These are phyloP conservation scores for Clavelina lepadiformis DNA, from an alignment of 23 tunicate genomes.

Conservation along the genomic window DNA sequence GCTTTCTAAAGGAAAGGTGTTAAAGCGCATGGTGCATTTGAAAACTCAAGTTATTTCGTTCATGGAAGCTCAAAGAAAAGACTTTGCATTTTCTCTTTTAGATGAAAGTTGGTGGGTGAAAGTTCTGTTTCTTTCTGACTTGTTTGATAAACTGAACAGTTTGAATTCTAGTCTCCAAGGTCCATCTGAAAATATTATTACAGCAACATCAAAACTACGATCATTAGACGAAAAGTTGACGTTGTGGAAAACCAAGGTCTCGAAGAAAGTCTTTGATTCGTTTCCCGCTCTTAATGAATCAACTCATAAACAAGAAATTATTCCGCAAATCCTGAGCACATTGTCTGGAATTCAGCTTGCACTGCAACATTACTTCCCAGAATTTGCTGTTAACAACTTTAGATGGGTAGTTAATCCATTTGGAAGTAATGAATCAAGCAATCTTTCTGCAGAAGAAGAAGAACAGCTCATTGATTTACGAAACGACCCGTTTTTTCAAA, in stretches of 20 bases:
- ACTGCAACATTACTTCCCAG: conserved; percentile 56
- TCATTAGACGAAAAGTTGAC: conserved; percentile 53
- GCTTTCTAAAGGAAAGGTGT: conserved; percentile 66
- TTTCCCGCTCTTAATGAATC: conserved; percentile 57
- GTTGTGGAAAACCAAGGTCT: conserved; percentile 55
- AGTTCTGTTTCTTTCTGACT: conserved; percentile 70
- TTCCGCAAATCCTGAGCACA: conserved; percentile 52
- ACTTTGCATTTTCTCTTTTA: conserved; percentile 50
- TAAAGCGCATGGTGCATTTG: conserved; percentile 47
- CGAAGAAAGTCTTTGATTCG: conserved; percentile 45
- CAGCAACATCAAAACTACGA: conserved; percentile 60
- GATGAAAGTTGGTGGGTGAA: conserved; percentile 54
- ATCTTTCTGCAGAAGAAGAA: conserved; percentile 45
- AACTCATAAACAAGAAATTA: conserved; percentile 33
- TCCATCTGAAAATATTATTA: conserved; percentile 55
- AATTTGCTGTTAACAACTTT: conserved; percentile 60
- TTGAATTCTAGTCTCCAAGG: conserved; percentile 74
- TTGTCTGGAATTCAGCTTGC: conserved; percentile 50
- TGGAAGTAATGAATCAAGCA: conserved; percentile 56
- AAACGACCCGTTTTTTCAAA: conserved; percentile 47
- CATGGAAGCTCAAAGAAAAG: conserved; percentile 55
- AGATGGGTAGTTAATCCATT: conserved; percentile 55
- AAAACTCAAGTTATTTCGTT: conserved; percentile 57
- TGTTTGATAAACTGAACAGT: conserved; percentile 62
- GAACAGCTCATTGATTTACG: conserved; percentile 69